phyloP scores from a whole-genome alignment of 2,113 vertebrate genomes.

The Halcyon senegalensis region DNA sequence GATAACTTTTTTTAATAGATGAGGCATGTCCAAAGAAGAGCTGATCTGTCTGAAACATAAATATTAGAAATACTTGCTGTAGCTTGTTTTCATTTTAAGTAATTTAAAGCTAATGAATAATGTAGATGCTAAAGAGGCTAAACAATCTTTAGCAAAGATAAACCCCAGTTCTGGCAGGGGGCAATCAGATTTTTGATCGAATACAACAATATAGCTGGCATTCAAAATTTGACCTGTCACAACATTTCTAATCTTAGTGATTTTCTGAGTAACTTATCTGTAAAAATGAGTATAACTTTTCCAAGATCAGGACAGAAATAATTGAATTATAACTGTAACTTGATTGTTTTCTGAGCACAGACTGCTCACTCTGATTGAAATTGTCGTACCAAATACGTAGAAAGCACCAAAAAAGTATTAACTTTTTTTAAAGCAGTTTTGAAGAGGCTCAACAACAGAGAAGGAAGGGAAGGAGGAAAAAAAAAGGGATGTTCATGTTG shows the following conservation, averaged over 20 bases:
- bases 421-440: neutral
- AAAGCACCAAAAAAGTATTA: neutral
- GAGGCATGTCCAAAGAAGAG: neutral
- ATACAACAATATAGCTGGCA: neutral
- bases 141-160: neutral
- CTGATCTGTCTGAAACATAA: neutral
- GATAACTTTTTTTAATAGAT: neutral
- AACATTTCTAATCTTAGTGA: neutral
- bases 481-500: neutral
- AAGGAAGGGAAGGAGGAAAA: rapidly evolving
- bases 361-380: neutral
- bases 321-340: neutral
- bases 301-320: neutral
- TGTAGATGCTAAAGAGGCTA: neutral
- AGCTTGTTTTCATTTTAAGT: neutral
- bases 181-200: slow-evolving; percentile 4
- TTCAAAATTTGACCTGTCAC: neutral
- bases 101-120: neutral
- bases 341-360: neutral
- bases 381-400: neutral
- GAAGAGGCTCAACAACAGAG: neutral
- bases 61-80: slow-evolving; percentile 2
- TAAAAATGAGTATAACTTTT: neutral
- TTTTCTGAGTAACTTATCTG: neutral
- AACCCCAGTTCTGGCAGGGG: neutral